These are phyloP conservation scores for Dasysyrphus albostriatus DNA, from an alignment of 2,888 invertebrate genomes.

Conservation along the genomic window DNA sequence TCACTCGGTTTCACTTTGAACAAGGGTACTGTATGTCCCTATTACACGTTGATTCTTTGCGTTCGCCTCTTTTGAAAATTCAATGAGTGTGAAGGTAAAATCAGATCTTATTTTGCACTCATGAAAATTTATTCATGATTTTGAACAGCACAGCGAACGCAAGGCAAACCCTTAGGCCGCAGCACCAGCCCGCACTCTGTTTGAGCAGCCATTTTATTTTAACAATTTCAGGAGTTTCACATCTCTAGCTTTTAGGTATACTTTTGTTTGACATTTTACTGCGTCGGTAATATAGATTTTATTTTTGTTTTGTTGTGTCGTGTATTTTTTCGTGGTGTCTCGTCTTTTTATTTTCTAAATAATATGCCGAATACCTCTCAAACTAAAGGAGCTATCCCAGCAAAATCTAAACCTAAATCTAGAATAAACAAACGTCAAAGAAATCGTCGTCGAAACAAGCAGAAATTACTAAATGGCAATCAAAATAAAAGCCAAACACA, in stretches of 20 bases:
- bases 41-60: too few relatives aligned
- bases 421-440: slow-evolving; percentile 46
- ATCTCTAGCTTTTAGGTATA: not conserved
- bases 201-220: too few relatives aligned
- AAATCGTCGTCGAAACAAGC: slow-evolving; percentile 52
- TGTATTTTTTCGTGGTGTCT: slow-evolving; percentile 4
- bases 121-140: too few relatives aligned
- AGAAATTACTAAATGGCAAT: slow-evolving; percentile 14
- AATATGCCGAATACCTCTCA: slow-evolving; percentile 48
- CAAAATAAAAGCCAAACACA: slow-evolving; percentile 36
- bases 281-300: slow-evolving; percentile 36
- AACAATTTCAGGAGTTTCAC: not conserved
- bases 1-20: too few relatives aligned
- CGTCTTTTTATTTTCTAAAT: not conserved
- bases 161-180: too few relatives aligned
- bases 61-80: too few relatives aligned
- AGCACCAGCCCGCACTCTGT: too few relatives aligned
- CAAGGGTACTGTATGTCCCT: too few relatives aligned
- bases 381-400: slow-evolving; percentile 1
- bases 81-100: too few relatives aligned
- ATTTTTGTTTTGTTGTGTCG: not conserved
- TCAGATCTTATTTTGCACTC: too few relatives aligned
- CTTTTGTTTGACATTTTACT: slow-evolving; percentile 25
- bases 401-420: slow-evolving; percentile 50
- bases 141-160: too few relatives aligned